Evolutionary conservation across 2,113 vertebrate species (phyloP), one percentile per base, ranked within the genome.

Genomic region (Macaca mulatta): DNA sequence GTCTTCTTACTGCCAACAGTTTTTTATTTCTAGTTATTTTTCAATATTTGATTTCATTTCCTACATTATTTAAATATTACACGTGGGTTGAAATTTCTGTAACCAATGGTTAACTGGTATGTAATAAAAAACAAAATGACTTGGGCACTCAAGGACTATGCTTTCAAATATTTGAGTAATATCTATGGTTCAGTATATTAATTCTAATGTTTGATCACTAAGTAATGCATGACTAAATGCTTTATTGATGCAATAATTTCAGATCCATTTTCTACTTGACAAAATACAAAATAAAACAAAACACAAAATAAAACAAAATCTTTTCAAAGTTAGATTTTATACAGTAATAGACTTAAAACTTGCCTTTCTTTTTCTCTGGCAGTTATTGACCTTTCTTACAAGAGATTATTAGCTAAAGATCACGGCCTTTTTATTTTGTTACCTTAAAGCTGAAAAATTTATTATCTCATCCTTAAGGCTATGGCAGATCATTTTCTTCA

Each of bases 361-460:
- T 97, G 72, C 32, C 74, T 90, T 93, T 89, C 48, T 90, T 82
- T 82, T 84, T 82, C 55, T 14, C 48, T 96, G 43, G 23, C 13
- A 97, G 86, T 75, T 86, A 43, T 86, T 98, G 95, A 96, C 96
- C 97, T 97, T 96, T 98, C 78, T 74, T 96, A 32, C 69, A 98
- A 50, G 45, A 96, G 75, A 98, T 98, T 95, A 97, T 95, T 97
- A 95, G 79, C 52, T 92, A 93, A 90, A 97, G 82, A 61, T 89
- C 43, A 91, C 9, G 0, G 20, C 81, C 69, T 91, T 93, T 89
- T 98, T 96, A 91, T 95, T 95, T 89, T 93, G 96, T 98, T 98
- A 98, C 96, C 95, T 97, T 97, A 94, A 93, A 96, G 96, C 89
- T 30, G 69, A 96, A 95, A 92, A 98, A 98, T 98, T 98, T 97